phyloP scores from a whole-genome alignment of 2,797 vertebrate species.

The Sebastes diploproa region DNA sequence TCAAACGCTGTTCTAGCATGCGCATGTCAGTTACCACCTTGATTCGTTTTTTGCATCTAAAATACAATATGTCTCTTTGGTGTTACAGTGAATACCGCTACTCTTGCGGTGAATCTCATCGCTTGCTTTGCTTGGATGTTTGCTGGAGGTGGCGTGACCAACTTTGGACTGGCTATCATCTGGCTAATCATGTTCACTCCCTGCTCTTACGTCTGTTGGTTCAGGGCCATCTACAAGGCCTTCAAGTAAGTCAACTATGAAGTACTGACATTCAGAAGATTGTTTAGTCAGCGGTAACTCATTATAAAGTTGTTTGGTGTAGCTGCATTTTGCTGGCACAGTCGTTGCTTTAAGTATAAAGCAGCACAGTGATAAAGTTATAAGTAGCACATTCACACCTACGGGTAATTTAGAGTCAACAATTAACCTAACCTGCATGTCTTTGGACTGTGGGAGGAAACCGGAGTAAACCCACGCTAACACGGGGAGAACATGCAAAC shows the following conservation, averaged over 20 bases:
- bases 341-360: neutral
- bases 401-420: too few species aligned
- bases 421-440: too few species aligned
- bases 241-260: conserved; percentile 90
- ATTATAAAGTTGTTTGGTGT: neutral
- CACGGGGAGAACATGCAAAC: too few species aligned
- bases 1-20: conserved; percentile 6
- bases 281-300: neutral
- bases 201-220: conserved; percentile 99
- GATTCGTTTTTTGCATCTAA: neutral
- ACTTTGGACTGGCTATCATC: conserved; percentile 98
- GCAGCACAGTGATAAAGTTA: neutral
- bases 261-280: neutral
- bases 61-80: conserved; percentile 29
- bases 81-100: conserved; percentile 92
- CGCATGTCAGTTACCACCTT: neutral
- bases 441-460: too few species aligned
- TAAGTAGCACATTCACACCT: neutral
- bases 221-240: conserved; percentile 99
- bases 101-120: conserved; percentile 94
- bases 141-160: conserved; percentile 94
- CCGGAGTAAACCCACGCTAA: too few species aligned
- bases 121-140: conserved; percentile 98
- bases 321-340: neutral
- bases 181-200: conserved; percentile 99